Percentiles rank a stretch among this genome's conserved stretches.
Conservation (phyloP, 2,888 invertebrate genomes). For the Ornithoptera alexandrae region DNA sequence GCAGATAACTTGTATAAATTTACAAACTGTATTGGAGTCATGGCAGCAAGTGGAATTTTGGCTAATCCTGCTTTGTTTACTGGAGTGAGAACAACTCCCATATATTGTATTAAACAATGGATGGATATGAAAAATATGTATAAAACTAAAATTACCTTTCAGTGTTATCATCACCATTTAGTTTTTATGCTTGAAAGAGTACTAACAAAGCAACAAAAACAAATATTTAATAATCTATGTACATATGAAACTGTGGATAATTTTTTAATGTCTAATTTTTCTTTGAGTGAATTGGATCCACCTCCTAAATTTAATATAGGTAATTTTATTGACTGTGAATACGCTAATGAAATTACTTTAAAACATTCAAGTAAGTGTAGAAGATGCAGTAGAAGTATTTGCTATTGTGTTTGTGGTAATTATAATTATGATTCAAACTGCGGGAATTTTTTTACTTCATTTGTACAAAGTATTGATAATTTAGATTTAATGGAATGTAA, state of each 20-base stretch:
- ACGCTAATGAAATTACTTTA: slow-evolving; percentile 61
- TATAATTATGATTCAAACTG: slow-evolving; percentile 55
- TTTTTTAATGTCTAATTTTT: slow-evolving; percentile 83
- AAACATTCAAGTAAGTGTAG: slow-evolving; percentile 71
- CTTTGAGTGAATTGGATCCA: slow-evolving; percentile 48
- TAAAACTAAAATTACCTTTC: slow-evolving; percentile 84
- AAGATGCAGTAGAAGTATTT: slow-evolving; percentile 60
- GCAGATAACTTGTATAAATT: slow-evolving; percentile 82
- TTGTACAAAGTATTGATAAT: slow-evolving; percentile 55
- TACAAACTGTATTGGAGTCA: slow-evolving; percentile 90
- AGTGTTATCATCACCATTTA: slow-evolving; percentile 96
- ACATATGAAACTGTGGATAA: slow-evolving; percentile 84
- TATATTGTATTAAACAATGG: slow-evolving; percentile 91
- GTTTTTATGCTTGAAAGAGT: slow-evolving; percentile 96
- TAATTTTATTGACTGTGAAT: slow-evolving; percentile 61
- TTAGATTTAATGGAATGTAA: slow-evolving; percentile 66
- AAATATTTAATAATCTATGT: slow-evolving; percentile 88
- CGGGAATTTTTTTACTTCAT: slow-evolving; percentile 63
- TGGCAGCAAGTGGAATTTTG: slow-evolving; percentile 95
- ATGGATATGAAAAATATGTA: slow-evolving; percentile 83
- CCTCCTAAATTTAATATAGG: slow-evolving; percentile 42
- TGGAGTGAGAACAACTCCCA: slow-evolving; percentile 84
- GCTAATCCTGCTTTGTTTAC: slow-evolving; percentile 94
- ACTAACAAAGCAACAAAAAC: slow-evolving; percentile 85
- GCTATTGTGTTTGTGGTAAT: slow-evolving; percentile 62